phyloP scores from a whole-genome alignment of 2,888 invertebrate genomes.

The Germaria angustata region DNA sequence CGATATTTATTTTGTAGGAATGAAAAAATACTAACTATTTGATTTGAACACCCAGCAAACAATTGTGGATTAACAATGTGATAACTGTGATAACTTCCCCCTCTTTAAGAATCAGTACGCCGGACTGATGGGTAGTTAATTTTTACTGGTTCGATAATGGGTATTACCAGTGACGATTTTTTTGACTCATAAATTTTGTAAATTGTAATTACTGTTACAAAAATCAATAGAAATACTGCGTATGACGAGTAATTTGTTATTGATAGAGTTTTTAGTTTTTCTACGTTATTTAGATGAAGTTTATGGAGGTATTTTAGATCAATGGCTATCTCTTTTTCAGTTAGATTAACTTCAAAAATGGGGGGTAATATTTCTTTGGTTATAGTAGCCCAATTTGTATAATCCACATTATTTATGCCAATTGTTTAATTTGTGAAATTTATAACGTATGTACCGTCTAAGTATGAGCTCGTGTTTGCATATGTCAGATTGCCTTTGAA shows the following conservation, averaged over 20 bases:
- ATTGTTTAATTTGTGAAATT: background rate
- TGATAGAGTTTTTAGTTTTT: background rate
- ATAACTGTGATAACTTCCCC: slow-evolving; percentile 18
- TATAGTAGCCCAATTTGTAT: no score
- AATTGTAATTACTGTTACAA: no score
- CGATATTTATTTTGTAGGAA: no score
- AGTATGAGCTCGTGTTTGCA: background rate
- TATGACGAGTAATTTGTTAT: no score
- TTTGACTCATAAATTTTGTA: no score
- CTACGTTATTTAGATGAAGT: background rate
- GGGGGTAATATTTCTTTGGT: background rate
- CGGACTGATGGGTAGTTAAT: slow-evolving; percentile 16
- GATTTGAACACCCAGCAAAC: no score
- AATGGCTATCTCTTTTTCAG: background rate
- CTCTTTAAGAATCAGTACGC: slow-evolving; percentile 19
- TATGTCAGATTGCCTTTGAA: slow-evolving; percentile 9
- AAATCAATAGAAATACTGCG: no score
- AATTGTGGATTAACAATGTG: no score
- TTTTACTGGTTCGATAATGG: slow-evolving; percentile 14
- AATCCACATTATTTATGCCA: no score
- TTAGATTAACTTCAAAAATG: background rate
- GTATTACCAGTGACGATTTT: background rate
- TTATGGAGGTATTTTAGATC: background rate
- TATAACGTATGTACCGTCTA: slow-evolving; percentile 8
- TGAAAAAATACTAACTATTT: no score